Conservation (phyloP, 2,113 vertebrate genomes). For the Laticauda colubrina region DNA sequence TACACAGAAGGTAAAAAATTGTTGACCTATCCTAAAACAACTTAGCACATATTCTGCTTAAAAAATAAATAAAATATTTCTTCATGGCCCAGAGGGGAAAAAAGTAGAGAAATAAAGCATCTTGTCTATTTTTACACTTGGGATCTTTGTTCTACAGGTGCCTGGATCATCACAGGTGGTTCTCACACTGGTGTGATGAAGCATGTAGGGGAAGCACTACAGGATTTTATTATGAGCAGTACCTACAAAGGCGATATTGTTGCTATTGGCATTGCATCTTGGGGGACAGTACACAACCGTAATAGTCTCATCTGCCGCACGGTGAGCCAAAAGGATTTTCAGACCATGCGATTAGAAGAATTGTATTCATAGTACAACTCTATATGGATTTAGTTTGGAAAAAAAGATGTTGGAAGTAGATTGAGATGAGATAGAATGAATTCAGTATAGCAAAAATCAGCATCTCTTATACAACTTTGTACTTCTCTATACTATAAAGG, state of each 20-base stretch:
- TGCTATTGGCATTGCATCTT: slow-evolving; percentile 91
- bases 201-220: slow-evolving; percentile 89
- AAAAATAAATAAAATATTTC: neutral
- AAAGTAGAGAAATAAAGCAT: neutral
- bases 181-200: slow-evolving; percentile 95
- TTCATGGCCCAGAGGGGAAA: neutral
- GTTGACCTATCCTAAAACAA: neutral
- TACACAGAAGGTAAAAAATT: neutral
- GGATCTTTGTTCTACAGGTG: slow-evolving; percentile 72
- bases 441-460: neutral
- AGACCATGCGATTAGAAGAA: neutral
- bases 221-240: slow-evolving; percentile 80
- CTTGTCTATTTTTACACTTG: neutral
- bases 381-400: neutral
- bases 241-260: slow-evolving; percentile 75
- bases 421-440: neutral
- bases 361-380: too few species aligned
- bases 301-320: slow-evolving; percentile 67
- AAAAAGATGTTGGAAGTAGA: neutral
- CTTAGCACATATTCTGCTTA: too few species aligned
- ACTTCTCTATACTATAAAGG: neutral
- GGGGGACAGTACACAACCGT: slow-evolving; percentile 89
- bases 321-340: slow-evolving; percentile 56
- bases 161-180: slow-evolving; percentile 95
- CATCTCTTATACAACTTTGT: neutral